A percentile compares a stretch with the other conserved stretches of the same genome.
Evolutionary conservation across 2,113 vertebrate genomes (phyloP).

Genomic region (Syngnathus typhle): DNA sequence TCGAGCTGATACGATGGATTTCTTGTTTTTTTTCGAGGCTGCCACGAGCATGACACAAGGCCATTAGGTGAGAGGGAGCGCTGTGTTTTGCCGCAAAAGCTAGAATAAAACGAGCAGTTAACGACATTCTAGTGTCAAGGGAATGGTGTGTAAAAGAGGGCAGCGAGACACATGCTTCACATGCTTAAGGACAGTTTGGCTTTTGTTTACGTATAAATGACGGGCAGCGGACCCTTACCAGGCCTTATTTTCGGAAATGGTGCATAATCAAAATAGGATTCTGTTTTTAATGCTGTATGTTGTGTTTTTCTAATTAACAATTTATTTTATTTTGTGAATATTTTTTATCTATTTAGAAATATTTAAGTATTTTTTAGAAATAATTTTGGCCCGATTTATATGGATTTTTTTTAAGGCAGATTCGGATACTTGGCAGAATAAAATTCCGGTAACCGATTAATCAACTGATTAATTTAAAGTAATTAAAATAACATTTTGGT

Average conservation of each 20-base stretch:
- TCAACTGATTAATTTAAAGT: too few species aligned
- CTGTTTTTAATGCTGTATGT: neutral
- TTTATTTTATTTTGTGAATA: too few species aligned
- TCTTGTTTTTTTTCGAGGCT: conserved; percentile 36
- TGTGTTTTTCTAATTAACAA: neutral
- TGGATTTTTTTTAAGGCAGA: too few species aligned
- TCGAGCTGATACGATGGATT: conserved; percentile 22
- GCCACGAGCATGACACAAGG: conserved; percentile 47
- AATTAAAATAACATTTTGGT: too few species aligned
- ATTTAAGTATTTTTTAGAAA: too few species aligned
- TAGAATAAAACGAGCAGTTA: conserved; percentile 13
- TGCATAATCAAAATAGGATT: neutral
- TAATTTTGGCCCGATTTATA: too few species aligned
- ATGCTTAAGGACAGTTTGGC: neutral
- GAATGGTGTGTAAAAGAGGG: neutral
- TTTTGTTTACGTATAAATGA: neutral
- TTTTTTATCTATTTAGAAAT: too few species aligned
- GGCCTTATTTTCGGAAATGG: too few species aligned
- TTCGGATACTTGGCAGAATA: too few species aligned
- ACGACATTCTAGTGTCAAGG: neutral
- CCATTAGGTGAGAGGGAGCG: conserved; percentile 39
- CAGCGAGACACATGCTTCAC: neutral
- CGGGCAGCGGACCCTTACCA: neutral
- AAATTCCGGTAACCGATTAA: too few species aligned
- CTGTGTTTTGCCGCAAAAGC: conserved; percentile 19